Conservation (phyloP, 2,113 vertebrate genomes). For the Cyphomyrus discorhynchus region DNA sequence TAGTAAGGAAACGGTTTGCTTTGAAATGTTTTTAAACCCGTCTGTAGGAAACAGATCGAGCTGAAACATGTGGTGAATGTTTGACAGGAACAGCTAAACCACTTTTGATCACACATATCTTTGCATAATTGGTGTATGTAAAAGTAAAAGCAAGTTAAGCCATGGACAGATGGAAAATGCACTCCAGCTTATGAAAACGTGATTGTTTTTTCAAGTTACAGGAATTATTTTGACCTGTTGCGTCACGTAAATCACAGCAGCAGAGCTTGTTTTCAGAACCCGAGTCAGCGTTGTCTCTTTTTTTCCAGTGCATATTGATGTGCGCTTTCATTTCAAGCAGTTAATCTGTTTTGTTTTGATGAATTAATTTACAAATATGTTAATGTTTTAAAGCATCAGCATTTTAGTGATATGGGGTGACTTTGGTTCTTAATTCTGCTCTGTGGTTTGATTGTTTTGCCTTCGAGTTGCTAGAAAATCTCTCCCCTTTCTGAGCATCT, state of each 20-base stretch:
- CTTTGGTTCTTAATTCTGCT: background rate
- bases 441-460: background rate
- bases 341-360: background rate
- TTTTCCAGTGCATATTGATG: background rate
- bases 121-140: background rate
- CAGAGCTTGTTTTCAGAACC: background rate
- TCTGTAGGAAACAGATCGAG: background rate
- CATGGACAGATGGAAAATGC: background rate
- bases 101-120: background rate
- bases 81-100: background rate
- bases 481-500: background rate
- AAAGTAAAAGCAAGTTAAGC: background rate
- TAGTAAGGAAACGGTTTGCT: constrained; percentile 64
- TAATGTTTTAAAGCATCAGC: background rate
- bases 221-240: background rate
- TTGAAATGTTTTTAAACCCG: background rate
- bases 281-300: background rate
- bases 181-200: background rate
- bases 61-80: background rate
- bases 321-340: background rate
- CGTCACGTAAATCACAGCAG: background rate
- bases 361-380: background rate
- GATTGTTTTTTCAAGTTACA: background rate
- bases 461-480: background rate
- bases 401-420: background rate